Base-by-base conservation (phyloP, 1,140 invertebrate genomes). In the Rhyacophila brunnea region DNA sequence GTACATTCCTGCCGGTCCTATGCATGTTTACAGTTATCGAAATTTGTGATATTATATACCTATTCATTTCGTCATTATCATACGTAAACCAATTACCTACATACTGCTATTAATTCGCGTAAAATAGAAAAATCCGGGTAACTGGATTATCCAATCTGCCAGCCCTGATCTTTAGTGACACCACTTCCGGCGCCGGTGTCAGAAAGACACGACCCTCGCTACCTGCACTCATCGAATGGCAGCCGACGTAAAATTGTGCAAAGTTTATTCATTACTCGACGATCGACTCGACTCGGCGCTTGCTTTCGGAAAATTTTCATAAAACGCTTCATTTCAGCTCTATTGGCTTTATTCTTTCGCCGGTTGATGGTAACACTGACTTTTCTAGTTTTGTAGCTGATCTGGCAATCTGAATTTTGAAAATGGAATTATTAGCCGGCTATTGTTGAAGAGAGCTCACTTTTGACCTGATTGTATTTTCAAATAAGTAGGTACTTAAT, bases 221-320 rank as follows among this genome's bases (percentile, higher is more conserved):
- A 46, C 20, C 19, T 1, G 17, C 11, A 19, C 2, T 46, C 44
- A 17, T 20, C 7, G 11, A n/a, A 6, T n/a, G 19, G 23, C 36
- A 43, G 20, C 34, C 13, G 14, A 28, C 9, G 57, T 45, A 43
- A 59, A 59, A 59, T 59, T 45, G 48, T 44, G 48, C 20, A 52
- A 44, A 45, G 47, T 59, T 59, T 59, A 51, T 59, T 52, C 57
- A 58, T 48, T 38, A 32, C 5, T 11, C 5, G 44, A 28, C 44
- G 36, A n/a, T 11, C 42, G 23, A 10, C 19, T 47, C 11, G 15
- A 13, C 17, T 36, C 43, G 18, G 15, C 15, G 46, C 46, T 13
- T 43, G 19, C 35, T n/a, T 23, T 28, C 13, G 42, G 54, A 58
- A 62, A 57, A 52, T 62, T 58, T 53, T 52, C 48, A 57, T 57